Evolutionary conservation across 2,888 invertebrate genomes (phyloP).

Genomic region (Trissolcus brochymenae): DNA sequence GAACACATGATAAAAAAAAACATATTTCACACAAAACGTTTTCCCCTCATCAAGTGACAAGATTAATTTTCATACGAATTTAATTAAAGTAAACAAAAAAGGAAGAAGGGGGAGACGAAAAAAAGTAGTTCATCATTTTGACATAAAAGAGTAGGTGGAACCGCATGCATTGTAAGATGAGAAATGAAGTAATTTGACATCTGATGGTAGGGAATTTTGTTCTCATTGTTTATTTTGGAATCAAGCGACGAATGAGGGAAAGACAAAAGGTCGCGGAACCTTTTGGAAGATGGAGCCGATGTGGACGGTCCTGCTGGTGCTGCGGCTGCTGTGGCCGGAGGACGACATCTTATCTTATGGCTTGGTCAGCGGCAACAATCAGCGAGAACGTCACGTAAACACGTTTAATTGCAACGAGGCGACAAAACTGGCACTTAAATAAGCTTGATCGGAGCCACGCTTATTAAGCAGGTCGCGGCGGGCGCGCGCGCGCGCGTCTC

Average conservation of each 20-base stretch:
- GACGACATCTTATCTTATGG: conserved; percentile 62
- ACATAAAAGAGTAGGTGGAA: too few species aligned
- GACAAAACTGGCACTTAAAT: conserved; percentile 5
- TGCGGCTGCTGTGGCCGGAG: conserved; percentile 72
- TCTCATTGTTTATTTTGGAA: too few species aligned
- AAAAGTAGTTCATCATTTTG: too few species aligned
- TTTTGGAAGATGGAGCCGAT: conserved; percentile 86
- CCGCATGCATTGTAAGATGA: not conserved
- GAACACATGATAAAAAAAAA: too few species aligned
- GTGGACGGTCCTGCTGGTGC: conserved; percentile 71
- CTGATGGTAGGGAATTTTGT: not conserved
- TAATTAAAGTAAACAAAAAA: not conserved
- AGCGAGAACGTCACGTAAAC: not conserved
- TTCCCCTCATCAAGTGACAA: too few species aligned
- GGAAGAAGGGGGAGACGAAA: not conserved
- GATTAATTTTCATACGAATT: too few species aligned
- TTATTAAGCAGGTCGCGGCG: conserved; percentile 33
- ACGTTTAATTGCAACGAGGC: not conserved
- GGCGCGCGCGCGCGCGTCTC: conserved; percentile 20
- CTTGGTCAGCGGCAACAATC: too few species aligned
- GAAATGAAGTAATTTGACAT: too few species aligned
- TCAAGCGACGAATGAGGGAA: not conserved
- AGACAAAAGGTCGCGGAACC: conserved; percentile 26
- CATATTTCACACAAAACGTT: too few species aligned
- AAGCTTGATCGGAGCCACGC: conserved; percentile 23